phyloP scores from a whole-genome alignment of 1,140 invertebrate genomes.

The Cyrtorhinus lividipennis region DNA sequence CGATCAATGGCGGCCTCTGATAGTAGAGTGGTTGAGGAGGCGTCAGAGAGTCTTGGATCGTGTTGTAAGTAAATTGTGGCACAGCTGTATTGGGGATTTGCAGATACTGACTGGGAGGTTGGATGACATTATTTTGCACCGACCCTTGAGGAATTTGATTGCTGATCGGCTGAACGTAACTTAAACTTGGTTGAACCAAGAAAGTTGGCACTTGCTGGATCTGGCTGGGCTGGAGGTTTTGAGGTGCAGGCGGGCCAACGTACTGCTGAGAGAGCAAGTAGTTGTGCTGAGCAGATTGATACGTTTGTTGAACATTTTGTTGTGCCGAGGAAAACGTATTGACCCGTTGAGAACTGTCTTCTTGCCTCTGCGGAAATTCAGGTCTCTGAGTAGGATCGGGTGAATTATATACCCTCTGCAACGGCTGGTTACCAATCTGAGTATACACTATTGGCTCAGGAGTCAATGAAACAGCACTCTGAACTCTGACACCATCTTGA shows the following conservation, averaged over 20 bases:
- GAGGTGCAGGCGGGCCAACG: background rate
- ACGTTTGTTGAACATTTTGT: background rate
- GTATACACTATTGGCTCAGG: background rate
- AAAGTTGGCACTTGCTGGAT: background rate
- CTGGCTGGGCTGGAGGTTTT: background rate
- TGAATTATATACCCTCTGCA: background rate
- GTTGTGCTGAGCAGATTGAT: background rate
- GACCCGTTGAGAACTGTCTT: background rate
- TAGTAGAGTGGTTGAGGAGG: background rate
- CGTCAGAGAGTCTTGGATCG: background rate
- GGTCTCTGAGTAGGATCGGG: background rate
- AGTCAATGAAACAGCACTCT: background rate
- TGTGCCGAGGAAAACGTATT: no score
- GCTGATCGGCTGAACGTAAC: background rate
- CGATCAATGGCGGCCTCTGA: background rate
- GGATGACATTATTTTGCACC: background rate
- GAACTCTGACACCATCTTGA: background rate
- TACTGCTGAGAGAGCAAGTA: background rate
- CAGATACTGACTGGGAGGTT: background rate
- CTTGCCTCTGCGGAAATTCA: background rate
- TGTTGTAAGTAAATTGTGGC: background rate
- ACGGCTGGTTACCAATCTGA: constrained; percentile 8
- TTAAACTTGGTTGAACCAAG: background rate
- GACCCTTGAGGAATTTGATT: background rate
- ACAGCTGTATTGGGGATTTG: background rate